A percentile compares a stretch with the other conserved stretches of the same genome.
Evolutionary conservation across 2,113 vertebrate genomes (phyloP).

Genomic region (Scortum barcoo): DNA sequence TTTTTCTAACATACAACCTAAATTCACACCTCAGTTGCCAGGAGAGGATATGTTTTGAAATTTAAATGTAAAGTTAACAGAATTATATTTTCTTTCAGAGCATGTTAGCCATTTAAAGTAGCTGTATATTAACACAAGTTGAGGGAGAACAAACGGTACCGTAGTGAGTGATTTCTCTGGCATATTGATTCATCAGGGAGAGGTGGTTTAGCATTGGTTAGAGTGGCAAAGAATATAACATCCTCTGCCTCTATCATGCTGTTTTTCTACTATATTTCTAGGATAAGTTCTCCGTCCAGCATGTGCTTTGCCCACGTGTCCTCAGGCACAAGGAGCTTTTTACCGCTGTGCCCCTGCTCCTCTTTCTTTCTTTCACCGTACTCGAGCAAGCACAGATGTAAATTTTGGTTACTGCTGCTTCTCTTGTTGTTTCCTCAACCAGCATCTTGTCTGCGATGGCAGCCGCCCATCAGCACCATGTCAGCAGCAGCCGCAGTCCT

Average conservation of each 20-base stretch:
- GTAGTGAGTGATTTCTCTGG: not conserved
- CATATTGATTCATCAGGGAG: too few species aligned
- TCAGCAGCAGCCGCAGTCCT: slow-evolving; percentile 14
- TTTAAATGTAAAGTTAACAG: too few species aligned
- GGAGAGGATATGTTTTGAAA: not conserved
- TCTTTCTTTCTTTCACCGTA: not conserved
- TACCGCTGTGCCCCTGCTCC: not conserved
- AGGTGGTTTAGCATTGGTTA: too few species aligned
- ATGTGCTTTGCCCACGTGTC: not conserved
- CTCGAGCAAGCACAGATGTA: not conserved
- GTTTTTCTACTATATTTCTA: slow-evolving; percentile 4
- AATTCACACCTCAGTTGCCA: not conserved
- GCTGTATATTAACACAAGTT: not conserved
- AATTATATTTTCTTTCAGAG: too few species aligned
- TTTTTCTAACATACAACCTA: not conserved
- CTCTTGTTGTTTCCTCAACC: slow-evolving; percentile 24
- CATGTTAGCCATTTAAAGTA: not conserved
- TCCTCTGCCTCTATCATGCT: not conserved
- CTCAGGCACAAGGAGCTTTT: not conserved
- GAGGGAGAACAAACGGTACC: too few species aligned
- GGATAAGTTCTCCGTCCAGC: not conserved
- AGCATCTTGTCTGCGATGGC: slow-evolving; percentile 15
- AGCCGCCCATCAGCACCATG: slow-evolving; percentile 6
- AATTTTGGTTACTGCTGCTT: not conserved
- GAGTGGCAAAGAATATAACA: not conserved